Base-by-base conservation (phyloP, 2,888 invertebrate genomes). In the Torymus texanus region DNA sequence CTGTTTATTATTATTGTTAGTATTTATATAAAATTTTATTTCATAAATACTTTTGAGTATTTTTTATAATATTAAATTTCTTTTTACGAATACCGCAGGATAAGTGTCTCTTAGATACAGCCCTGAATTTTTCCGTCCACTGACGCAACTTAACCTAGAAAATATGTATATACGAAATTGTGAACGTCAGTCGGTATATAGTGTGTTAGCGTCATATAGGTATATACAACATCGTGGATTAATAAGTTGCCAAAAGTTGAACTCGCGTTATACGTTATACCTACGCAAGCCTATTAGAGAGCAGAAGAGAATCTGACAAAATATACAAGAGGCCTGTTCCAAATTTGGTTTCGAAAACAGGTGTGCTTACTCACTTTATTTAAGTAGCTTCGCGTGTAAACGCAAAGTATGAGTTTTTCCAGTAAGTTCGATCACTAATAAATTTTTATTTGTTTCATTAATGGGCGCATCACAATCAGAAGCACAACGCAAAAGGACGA, bases 401-500 rank as follows among this genome's bases (percentile, higher is more conserved):
- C 62, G 12, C 50, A 13, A 59, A 50, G 58, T 53, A 75, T 65
- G 58, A 51, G 41, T 72, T 8, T 41, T 68, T 14, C 58, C 8
- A 55, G 24, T 16, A 18, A 59, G n/a, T 61, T 16, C n/a, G 41
- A 70, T 10, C 29, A 55, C 12, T 80, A 67, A 80, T n/a, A 18
- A 41, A 73, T 58, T 24, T 71, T 66, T 50, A 53, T 83, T 82
- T 81, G 61, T 55, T 77, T 74, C 72, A 83, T 88, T 85, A 78
- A 89, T 89, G 88, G 88, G 88, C 78, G 82, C 84, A 85, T 83
- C 85, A 56, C 84, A 87, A 55, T 85, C 87, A 59, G 86, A 83
- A 81, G 85, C 84, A 24, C 56, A 65, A 58, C 58, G 62, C 76
- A 83, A 80, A 73, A 63, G 71, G 61, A 75, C 81, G 78, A 87